phyloP scores from a whole-genome alignment of 2,113 vertebrate genomes.

The Callopanchax toddi region DNA sequence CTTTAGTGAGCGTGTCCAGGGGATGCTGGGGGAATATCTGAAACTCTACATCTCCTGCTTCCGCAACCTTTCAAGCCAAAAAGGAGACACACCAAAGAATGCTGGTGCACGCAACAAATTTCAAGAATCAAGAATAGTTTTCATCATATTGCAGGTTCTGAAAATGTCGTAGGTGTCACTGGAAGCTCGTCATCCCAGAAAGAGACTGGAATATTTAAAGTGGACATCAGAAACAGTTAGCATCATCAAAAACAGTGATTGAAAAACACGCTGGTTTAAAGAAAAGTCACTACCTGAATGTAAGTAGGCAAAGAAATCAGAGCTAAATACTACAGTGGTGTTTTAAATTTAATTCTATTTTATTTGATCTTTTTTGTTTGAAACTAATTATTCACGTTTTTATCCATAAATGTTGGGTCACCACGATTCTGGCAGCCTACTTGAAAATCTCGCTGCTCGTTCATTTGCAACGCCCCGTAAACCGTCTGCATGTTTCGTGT shows the following conservation, averaged over 20 bases:
- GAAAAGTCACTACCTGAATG: too few species aligned
- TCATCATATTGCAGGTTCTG: slow-evolving; percentile 21
- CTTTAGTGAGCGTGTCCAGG: slow-evolving; percentile 37
- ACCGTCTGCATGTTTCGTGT: neutral
- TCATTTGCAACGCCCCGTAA: too few species aligned
- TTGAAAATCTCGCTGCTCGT: neutral
- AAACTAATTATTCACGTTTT: neutral
- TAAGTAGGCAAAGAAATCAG: too few species aligned
- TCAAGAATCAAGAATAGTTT: slow-evolving; percentile 15
- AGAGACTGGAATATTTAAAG: neutral
- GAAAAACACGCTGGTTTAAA: neutral
- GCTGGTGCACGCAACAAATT: slow-evolving; percentile 10
- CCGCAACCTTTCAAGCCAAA: slow-evolving; percentile 18
- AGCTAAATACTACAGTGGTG: too few species aligned
- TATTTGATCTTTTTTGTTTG: too few species aligned
- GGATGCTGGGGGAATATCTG: slow-evolving; percentile 41
- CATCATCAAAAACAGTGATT: neutral
- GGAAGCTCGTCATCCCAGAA: neutral
- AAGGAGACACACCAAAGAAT: slow-evolving; percentile 16
- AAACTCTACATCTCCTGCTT: slow-evolving; percentile 21
- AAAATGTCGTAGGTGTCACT: slow-evolving; percentile 40
- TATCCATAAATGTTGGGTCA: too few species aligned
- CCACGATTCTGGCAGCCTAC: neutral
- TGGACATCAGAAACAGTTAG: neutral
- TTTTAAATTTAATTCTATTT: neutral